Conservation (phyloP, 2,888 invertebrate genomes). For the Tipula lateralis region DNA sequence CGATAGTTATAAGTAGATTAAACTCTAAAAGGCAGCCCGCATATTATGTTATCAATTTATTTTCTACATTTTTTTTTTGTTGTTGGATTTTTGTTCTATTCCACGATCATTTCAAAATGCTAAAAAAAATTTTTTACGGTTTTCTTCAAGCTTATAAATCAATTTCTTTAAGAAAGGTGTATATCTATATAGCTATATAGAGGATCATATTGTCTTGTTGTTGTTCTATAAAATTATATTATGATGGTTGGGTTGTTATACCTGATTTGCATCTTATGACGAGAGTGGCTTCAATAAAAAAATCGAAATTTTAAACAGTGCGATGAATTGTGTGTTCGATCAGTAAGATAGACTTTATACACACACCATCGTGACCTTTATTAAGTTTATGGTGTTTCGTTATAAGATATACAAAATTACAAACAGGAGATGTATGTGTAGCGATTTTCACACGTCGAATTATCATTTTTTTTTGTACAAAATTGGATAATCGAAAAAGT, state of each 20-base stretch:
- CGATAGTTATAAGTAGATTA: constrained; percentile 1
- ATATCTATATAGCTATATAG: not conserved
- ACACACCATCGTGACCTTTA: not conserved
- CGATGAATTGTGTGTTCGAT: not conserved
- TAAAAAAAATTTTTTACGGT: constrained; percentile 2
- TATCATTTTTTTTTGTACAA: not conserved
- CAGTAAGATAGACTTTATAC: not conserved
- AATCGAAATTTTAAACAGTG: not conserved
- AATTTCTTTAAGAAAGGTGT: not conserved
- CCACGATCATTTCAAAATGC: not conserved
- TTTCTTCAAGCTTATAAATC: not conserved
- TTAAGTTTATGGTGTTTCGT: not conserved
- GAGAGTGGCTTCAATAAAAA: not conserved
- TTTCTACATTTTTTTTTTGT: not conserved
- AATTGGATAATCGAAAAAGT: not conserved
- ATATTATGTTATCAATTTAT: constrained; percentile 19
- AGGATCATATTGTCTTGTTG: not conserved
- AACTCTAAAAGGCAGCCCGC: constrained; percentile 24
- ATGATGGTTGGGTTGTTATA: not conserved
- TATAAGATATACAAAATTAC: not conserved
- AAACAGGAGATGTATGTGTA: not conserved
- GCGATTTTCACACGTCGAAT: not conserved
- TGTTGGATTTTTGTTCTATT: not conserved
- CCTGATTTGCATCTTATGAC: not conserved
- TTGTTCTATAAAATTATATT: not conserved